Evolutionary conservation across 2,888 invertebrate species (phyloP), one percentile per base, ranked within the genome.

Genomic region (Atethmia centrago): DNA sequence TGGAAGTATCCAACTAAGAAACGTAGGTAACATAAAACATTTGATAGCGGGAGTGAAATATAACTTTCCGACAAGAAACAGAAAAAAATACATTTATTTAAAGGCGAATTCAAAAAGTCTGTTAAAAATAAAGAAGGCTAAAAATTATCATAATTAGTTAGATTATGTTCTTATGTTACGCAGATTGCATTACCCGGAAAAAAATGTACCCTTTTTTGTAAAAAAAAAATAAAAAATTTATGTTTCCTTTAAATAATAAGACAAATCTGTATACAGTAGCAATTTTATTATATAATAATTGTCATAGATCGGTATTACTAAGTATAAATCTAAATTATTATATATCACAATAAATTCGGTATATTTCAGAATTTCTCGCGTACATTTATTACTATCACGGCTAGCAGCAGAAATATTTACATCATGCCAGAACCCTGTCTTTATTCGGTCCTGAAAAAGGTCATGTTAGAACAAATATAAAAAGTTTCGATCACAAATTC

Each of bases 271-370:
- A 84, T 81, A 69, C 75, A 82, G 75, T 87, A 90, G 88, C 84
- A 87, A 86, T 86, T 90, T 88, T 90, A 90, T 85, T 87, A 75
- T 65, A 73, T 59, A 58, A 74, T 71, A 74, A 79, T 79, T 85
- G 76, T 84, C 78, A 78, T 86, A 83, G 73, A 71, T 71, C 67
- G 79, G 45, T 79, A 77, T 68, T 61, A 69, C 51, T 75, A 66
- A 69, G 65, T 84, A 69, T 84, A 79, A 77, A 72, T 69, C 66
- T 77, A 74, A 82, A 79, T 77, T 77, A 86, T 64, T 42, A 85
- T 75, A 77, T 84, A 85, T 85, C 85, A 85, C 85, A 85, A 85
- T 86, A 85, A 85, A 85, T 86, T 85, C 85, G 82, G 83, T 85
- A 85, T 84, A 84, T 85, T 85, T 80, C 73, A 81, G 64, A 82